Conservation (phyloP, 2,797 vertebrate species). For the Microctenopoma lineatum region DNA sequence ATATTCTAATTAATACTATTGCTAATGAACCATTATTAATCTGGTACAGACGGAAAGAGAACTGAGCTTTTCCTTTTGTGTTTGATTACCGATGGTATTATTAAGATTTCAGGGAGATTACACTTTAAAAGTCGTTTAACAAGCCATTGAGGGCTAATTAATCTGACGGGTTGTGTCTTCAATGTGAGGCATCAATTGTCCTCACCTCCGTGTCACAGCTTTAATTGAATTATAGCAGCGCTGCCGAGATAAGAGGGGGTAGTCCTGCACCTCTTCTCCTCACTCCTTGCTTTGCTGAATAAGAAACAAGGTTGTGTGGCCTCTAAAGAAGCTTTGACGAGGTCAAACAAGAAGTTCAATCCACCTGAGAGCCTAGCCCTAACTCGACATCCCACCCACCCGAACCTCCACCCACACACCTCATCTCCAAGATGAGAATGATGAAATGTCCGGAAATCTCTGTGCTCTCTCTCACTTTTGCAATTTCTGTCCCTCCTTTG, state of each 20-base stretch:
- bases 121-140: conserved; percentile 62
- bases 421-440: conserved; percentile 58
- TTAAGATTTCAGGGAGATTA: conserved; percentile 76
- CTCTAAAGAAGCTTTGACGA: conserved; percentile 27
- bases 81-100: conserved; percentile 66
- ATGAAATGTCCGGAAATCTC: conserved; percentile 77
- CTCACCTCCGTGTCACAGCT: conserved; percentile 68
- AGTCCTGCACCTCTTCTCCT: conserved; percentile 17
- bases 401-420: conserved; percentile 17
- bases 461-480: conserved; percentile 24
- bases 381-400: conserved; percentile 7
- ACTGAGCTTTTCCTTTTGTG: conserved; percentile 59
- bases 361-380: conserved; percentile 43
- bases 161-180: conserved; percentile 58
- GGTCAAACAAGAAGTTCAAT: conserved; percentile 46
- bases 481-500: conserved; percentile 45
- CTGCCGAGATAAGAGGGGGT: conserved; percentile 43
- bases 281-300: conserved; percentile 6
- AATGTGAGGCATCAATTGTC: conserved; percentile 65
- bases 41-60: conserved; percentile 56
- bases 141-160: conserved; percentile 67
- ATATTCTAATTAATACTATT: conserved; percentile 53
- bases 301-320: conserved; percentile 50
- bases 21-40: conserved; percentile 73
- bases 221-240: conserved; percentile 74